A percentile compares a stretch with the other conserved stretches of the same genome.
Conservation (phyloP, 2,113 vertebrate genomes). For the Forbesichthys agassizii region DNA sequence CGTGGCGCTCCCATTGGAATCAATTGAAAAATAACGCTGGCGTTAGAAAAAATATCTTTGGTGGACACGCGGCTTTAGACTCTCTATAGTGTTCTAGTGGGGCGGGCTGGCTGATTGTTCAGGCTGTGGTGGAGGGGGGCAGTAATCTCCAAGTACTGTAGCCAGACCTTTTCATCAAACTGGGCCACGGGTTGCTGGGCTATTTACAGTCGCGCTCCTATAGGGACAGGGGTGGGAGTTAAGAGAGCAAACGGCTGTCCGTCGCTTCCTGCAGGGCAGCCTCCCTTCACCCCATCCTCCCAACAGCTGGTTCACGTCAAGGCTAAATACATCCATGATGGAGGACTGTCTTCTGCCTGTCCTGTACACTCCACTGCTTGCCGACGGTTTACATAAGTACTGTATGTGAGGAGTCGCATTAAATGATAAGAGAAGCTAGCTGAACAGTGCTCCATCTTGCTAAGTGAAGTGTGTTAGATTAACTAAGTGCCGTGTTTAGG, state of each 20-base stretch:
- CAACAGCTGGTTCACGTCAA: slow-evolving; percentile 48
- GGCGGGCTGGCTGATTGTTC: slow-evolving; percentile 52
- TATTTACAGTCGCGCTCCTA: slow-evolving; percentile 56
- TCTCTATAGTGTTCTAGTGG: slow-evolving; percentile 25
- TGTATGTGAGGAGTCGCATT: slow-evolving; percentile 31
- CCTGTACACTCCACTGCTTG: slow-evolving; percentile 15
- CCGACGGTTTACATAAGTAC: slow-evolving; percentile 28
- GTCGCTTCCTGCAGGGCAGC: slow-evolving; percentile 8
- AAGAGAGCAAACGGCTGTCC: slow-evolving; percentile 42
- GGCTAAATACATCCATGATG: slow-evolving; percentile 14
- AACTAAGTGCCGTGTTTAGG: neutral
- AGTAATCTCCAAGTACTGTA: slow-evolving; percentile 40
- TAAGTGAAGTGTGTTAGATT: neutral
- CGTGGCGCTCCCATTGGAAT: too few relatives aligned
- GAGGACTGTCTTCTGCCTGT: neutral
- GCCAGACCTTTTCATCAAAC: slow-evolving; percentile 63
- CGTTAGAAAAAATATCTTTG: too few relatives aligned
- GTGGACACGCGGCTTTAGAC: too few relatives aligned
- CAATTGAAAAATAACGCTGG: too few relatives aligned
- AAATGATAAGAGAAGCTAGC: neutral
- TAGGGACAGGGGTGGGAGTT: slow-evolving; percentile 33
- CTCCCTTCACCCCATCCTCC: neutral
- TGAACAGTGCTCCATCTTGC: neutral
- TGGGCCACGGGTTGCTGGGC: slow-evolving; percentile 50
- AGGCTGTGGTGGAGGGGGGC: slow-evolving; percentile 27